Conservation (phyloP, 2,888 invertebrate species). For the Epicampocera succincta region DNA sequence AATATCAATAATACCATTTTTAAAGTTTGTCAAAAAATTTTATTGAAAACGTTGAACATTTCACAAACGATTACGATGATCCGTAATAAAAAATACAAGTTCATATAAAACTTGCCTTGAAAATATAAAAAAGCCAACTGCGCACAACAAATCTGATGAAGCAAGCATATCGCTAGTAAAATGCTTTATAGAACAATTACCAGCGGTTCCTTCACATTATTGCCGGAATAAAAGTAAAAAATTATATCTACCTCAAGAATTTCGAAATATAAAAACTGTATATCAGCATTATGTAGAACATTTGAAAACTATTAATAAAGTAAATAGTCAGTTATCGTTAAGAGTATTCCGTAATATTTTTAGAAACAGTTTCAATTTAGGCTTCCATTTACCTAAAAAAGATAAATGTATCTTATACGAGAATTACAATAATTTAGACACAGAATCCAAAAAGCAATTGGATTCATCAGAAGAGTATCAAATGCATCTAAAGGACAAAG, state of each 20-base stretch:
- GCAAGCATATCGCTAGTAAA: constrained; percentile 29
- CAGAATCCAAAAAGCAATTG: too few species aligned
- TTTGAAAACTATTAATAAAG: too few species aligned
- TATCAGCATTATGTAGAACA: constrained; percentile 37
- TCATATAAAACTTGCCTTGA: constrained; percentile 24
- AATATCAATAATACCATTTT: constrained; percentile 36
- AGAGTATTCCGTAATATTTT: constrained; percentile 53
- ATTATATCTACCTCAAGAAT: constrained; percentile 51
- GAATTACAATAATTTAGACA: constrained; percentile 48
- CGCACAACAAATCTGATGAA: constrained; percentile 50
- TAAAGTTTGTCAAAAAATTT: constrained; percentile 63
- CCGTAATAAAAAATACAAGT: constrained; percentile 28
- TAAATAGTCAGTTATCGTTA: constrained; percentile 30
- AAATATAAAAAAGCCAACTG: constrained; percentile 29
- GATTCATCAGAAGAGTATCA: too few species aligned
- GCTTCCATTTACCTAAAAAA: too few species aligned
- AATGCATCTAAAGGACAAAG: too few species aligned
- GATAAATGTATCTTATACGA: constrained; percentile 28
- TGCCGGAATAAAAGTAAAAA: constrained; percentile 62
- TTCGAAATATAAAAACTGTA: constrained; percentile 46
- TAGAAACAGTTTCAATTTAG: too few species aligned
- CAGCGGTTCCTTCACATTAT: too few species aligned
- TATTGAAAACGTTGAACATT: constrained; percentile 62
- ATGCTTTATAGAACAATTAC: constrained; percentile 59
- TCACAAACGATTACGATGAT: constrained; percentile 50